These are phyloP conservation scores for Pyrrhia umbra DNA, from an alignment of 2,888 invertebrate genomes.

Conservation along the genomic window DNA sequence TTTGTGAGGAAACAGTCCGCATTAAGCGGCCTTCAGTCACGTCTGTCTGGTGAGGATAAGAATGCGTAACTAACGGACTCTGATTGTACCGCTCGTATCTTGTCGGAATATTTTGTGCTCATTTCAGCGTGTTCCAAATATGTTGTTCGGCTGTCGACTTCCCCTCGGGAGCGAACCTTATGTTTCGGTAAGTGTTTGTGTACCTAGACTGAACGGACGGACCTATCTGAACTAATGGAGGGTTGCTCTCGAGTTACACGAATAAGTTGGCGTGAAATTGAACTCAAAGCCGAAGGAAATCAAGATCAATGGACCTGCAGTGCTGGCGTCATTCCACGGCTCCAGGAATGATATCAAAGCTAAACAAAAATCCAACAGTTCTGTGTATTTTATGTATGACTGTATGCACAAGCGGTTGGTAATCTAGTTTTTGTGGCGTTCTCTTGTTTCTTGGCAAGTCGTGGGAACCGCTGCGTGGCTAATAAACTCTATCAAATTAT, in stretches of 20 bases:
- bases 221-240: neutral
- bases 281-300: slow-evolving; percentile 11
- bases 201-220: neutral
- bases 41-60: slow-evolving; percentile 33
- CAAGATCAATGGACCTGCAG: neutral
- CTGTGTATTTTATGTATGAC: neutral
- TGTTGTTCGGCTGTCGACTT: slow-evolving; percentile 13
- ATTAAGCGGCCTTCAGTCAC: slow-evolving; percentile 38
- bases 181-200: slow-evolving; percentile 14
- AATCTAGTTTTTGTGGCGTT: slow-evolving; percentile 6
- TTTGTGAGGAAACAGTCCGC: slow-evolving; percentile 12
- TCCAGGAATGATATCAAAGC: slow-evolving; percentile 12
- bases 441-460: slow-evolving; percentile 19
- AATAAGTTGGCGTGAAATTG: neutral
- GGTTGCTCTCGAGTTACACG: neutral
- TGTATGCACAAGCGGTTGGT: neutral
- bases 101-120: slow-evolving; percentile 32
- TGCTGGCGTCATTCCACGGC: slow-evolving; percentile 9
- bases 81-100: slow-evolving; percentile 43
- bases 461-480: slow-evolving; percentile 1
- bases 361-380: neutral
- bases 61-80: slow-evolving; percentile 51
- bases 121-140: slow-evolving; percentile 17
- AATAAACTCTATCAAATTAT: slow-evolving; percentile 23
- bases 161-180: neutral